Percentiles rank a stretch among this genome's conserved stretches.
phyloP scores from a whole-genome alignment of 2,888 invertebrate genomes.

The Panopea generosa region DNA sequence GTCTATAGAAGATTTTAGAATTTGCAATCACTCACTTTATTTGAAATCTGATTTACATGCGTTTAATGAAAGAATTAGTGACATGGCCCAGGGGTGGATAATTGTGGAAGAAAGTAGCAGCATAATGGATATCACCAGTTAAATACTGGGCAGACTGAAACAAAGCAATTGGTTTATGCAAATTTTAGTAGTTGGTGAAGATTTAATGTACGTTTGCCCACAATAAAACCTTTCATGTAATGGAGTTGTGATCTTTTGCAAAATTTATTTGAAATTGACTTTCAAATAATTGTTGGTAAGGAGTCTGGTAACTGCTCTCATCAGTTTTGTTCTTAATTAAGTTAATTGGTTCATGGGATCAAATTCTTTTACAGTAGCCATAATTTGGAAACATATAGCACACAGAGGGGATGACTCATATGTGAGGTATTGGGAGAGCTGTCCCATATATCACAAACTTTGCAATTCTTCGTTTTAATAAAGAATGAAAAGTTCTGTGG shows the following conservation, averaged over 20 bases:
- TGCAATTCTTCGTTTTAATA: too few relatives aligned
- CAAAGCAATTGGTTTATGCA: constrained; percentile 56
- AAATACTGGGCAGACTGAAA: constrained; percentile 27
- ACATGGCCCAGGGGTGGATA: constrained; percentile 25
- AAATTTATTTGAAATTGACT: constrained; percentile 9
- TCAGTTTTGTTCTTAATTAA: constrained; percentile 18
- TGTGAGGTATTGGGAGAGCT: too few relatives aligned
- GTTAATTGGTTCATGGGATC: constrained; percentile 9
- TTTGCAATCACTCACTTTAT: too few relatives aligned
- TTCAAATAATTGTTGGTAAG: constrained; percentile 14
- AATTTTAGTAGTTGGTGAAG: constrained; percentile 14
- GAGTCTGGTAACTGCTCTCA: background rate
- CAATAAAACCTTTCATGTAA: background rate
- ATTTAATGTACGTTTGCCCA: too few relatives aligned
- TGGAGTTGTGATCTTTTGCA: constrained; percentile 12
- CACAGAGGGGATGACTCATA: too few relatives aligned
- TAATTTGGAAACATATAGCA: too few relatives aligned
- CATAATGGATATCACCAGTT: constrained; percentile 19
- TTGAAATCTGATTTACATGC: too few relatives aligned
- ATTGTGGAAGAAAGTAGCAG: constrained; percentile 14
- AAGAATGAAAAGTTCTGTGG: too few relatives aligned
- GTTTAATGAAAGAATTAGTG: constrained; percentile 12
- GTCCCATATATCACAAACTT: too few relatives aligned
- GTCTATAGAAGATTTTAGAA: too few relatives aligned
- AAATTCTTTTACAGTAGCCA: too few relatives aligned